Evolutionary conservation across 2,113 vertebrate genomes (phyloP).

Genomic region (Nothoprocta perdicaria): DNA sequence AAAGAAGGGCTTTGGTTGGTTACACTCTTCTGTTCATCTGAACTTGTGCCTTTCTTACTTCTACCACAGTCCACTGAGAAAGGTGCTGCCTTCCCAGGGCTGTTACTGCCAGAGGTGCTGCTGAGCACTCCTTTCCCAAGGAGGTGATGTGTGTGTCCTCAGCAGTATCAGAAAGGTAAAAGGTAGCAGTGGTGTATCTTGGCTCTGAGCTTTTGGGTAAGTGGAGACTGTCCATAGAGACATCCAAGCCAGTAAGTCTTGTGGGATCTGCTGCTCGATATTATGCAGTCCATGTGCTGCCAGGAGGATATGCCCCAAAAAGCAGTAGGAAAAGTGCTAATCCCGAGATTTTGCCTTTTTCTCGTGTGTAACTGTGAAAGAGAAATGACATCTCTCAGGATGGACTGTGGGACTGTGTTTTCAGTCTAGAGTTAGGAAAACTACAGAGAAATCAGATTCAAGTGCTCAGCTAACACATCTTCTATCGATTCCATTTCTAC

Average conservation of each 20-base stretch:
- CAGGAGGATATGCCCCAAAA: not conserved
- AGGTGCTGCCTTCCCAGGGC: not conserved
- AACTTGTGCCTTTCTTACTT: not conserved
- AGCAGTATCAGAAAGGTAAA: not conserved
- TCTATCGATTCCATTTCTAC: not conserved
- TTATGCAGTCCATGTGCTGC: not conserved
- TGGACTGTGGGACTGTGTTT: not conserved
- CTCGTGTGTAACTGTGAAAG: not conserved
- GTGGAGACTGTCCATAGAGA: not conserved
- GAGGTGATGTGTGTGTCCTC: not conserved
- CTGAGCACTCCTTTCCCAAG: not conserved
- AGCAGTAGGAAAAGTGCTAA: not conserved
- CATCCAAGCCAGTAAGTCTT: not conserved
- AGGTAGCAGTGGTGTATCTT: not conserved
- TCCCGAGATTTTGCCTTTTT: not conserved
- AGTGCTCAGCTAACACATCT: accelerated
- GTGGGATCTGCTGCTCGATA: not conserved
- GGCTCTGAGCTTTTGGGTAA: not conserved
- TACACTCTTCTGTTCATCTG: not conserved
- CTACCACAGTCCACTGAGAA: not conserved
- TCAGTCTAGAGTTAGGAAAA: not conserved
- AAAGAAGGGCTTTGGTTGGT: not conserved
- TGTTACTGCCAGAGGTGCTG: not conserved
- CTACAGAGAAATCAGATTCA: not conserved
- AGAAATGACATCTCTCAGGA: accelerated